A percentile compares a stretch with the other conserved stretches of the same genome.
Evolutionary conservation across 2,888 invertebrate genomes (phyloP).

Genomic region (Eupelmus urozonus): DNA sequence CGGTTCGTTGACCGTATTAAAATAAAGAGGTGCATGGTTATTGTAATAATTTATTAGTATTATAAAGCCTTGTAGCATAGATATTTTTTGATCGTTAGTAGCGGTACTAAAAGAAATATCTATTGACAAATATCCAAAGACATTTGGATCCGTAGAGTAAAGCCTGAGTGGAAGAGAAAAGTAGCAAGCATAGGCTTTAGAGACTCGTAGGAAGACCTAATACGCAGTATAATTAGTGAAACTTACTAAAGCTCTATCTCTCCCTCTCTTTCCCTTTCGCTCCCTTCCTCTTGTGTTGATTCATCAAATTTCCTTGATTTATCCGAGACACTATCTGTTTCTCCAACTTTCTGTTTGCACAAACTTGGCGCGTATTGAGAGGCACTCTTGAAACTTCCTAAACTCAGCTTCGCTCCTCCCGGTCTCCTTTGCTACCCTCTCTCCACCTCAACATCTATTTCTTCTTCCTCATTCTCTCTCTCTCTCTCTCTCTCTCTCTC

Average conservation of each 20-base stretch:
- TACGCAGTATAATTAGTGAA: slow-evolving; percentile 13
- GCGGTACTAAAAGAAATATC: no score
- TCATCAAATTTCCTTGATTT: slow-evolving; percentile 74
- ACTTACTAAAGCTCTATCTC: background rate
- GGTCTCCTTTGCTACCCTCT: slow-evolving; percentile 52
- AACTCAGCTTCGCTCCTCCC: slow-evolving; percentile 62
- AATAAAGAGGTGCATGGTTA: no score
- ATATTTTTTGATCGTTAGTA: no score
- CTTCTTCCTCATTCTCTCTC: slow-evolving; percentile 59
- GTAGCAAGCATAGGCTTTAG: no score
- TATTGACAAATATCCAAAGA: no score
- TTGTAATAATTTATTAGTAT: no score
- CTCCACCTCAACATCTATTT: slow-evolving; percentile 47
- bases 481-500: slow-evolving; percentile 54
- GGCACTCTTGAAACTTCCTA: slow-evolving; percentile 71
- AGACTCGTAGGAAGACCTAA: background rate
- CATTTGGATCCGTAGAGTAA: no score
- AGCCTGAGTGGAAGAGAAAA: no score
- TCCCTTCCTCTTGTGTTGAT: slow-evolving; percentile 65
- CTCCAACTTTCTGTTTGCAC: slow-evolving; percentile 71
- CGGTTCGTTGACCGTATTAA: no score
- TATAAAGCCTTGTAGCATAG: no score
- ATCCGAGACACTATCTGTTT: slow-evolving; percentile 73
- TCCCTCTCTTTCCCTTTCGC: background rate
- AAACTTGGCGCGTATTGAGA: slow-evolving; percentile 70